Conservation (phyloP, 2,113 vertebrate species). For the Triplophysa rosa region DNA sequence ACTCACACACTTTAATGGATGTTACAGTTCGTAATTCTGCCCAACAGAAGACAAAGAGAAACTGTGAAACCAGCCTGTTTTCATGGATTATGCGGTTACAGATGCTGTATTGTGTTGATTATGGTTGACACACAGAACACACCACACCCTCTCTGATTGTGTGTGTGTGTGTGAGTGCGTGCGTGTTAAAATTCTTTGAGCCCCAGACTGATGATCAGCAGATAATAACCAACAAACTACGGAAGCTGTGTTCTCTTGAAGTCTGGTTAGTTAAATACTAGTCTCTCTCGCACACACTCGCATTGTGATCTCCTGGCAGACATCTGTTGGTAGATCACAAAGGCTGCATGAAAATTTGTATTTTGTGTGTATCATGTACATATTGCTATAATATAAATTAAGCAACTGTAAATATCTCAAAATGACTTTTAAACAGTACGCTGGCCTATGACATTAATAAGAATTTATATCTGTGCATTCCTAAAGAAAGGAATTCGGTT, state of each 20-base stretch:
- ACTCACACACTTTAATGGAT: background rate
- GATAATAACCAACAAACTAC: slow-evolving; percentile 3
- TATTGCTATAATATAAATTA: too few relatives aligned
- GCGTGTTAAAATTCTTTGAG: background rate
- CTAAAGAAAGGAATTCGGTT: background rate
- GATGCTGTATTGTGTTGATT: background rate
- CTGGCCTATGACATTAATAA: too few relatives aligned
- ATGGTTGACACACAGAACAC: slow-evolving; percentile 5
- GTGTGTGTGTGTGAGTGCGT: background rate
- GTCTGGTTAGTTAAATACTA: slow-evolving; percentile 20
- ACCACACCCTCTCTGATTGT: slow-evolving; percentile 9
- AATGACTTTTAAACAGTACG: too few relatives aligned
- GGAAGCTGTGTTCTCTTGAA: slow-evolving; percentile 1
- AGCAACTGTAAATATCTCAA: too few relatives aligned
- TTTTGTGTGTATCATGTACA: too few relatives aligned
- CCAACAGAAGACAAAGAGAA: background rate
- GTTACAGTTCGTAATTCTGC: background rate
- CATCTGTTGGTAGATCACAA: background rate
- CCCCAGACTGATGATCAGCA: slow-evolving; percentile 5
- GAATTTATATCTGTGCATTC: background rate
- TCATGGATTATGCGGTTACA: background rate
- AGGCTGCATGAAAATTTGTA: too few relatives aligned
- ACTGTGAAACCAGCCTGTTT: background rate
- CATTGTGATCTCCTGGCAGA: background rate
- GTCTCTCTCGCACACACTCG: background rate